Evolutionary conservation across 2,888 invertebrate genomes (phyloP).

Genomic region (Lasioglossum lativentre): DNA sequence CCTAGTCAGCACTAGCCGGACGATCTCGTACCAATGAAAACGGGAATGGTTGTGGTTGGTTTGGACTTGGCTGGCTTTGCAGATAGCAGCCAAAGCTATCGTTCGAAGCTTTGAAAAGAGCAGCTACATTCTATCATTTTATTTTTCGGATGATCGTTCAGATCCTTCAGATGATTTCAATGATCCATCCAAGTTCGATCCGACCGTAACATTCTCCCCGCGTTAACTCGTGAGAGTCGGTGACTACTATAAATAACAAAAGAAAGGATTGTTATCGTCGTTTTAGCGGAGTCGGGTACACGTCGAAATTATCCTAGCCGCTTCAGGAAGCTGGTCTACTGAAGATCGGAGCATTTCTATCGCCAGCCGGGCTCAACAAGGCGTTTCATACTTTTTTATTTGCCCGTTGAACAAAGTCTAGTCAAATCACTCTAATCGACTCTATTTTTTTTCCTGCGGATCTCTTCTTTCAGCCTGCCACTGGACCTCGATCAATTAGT

Average conservation of each 20-base stretch:
- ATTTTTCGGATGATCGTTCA: too few relatives aligned
- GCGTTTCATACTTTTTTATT: conserved; percentile 10
- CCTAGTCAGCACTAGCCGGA: conserved; percentile 68
- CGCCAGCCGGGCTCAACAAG: neutral
- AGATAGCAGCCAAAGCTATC: neutral
- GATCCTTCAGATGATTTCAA: neutral
- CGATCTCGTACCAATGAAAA: conserved; percentile 33
- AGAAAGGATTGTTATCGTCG: conserved; percentile 35
- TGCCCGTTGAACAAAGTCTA: conserved; percentile 26
- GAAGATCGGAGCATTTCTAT: conserved; percentile 46
- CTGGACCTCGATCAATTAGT: neutral
- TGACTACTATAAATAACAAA: conserved; percentile 15
- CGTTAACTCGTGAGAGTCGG: conserved; percentile 33
- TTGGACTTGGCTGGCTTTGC: neutral
- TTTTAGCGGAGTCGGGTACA: conserved; percentile 23
- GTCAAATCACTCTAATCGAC: conserved; percentile 6
- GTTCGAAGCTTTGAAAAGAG: neutral
- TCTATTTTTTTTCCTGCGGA: neutral
- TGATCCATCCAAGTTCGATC: neutral
- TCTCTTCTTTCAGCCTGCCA: neutral
- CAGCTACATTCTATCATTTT: neutral
- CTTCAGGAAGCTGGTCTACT: conserved; percentile 67
- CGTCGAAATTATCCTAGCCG: conserved; percentile 41
- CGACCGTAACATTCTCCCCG: conserved; percentile 28
- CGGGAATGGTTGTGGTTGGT: conserved; percentile 2